Conservation (phyloP, 2,113 vertebrate species). For the Dromaius novaehollandiae region DNA sequence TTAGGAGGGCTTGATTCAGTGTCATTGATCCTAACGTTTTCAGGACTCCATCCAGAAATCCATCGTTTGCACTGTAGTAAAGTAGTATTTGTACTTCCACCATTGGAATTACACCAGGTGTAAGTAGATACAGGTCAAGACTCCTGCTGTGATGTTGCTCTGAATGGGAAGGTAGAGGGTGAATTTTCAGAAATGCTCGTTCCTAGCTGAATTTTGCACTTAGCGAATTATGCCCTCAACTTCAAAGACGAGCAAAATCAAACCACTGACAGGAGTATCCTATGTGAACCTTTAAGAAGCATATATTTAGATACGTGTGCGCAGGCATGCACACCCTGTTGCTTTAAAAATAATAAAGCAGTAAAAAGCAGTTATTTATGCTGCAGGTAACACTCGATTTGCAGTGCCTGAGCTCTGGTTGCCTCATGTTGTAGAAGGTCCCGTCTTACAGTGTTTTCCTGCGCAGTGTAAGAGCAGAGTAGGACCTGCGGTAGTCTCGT, state of each 20-base stretch:
- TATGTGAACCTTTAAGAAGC: background rate
- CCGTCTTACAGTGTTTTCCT: background rate
- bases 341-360: background rate
- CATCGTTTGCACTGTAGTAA: background rate
- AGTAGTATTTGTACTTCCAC: background rate
- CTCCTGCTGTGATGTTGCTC: background rate
- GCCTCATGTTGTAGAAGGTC: background rate
- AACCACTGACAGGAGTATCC: background rate
- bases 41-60: background rate
- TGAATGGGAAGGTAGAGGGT: background rate
- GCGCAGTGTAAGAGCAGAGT: accelerated
- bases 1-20: background rate
- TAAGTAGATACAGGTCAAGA: background rate
- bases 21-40: background rate
- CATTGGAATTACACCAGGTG: background rate
- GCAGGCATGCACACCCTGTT: background rate
- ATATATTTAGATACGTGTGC: background rate
- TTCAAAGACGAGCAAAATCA: background rate
- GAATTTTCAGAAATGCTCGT: background rate
- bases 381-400: background rate
- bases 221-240: background rate
- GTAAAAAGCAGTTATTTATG: background rate
- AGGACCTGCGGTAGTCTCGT: background rate
- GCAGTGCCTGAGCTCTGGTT: slow-evolving; percentile 19
- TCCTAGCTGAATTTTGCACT: background rate